phyloP scores from a whole-genome alignment of 2,797 vertebrate species.

The Poeciliopsis turneri region DNA sequence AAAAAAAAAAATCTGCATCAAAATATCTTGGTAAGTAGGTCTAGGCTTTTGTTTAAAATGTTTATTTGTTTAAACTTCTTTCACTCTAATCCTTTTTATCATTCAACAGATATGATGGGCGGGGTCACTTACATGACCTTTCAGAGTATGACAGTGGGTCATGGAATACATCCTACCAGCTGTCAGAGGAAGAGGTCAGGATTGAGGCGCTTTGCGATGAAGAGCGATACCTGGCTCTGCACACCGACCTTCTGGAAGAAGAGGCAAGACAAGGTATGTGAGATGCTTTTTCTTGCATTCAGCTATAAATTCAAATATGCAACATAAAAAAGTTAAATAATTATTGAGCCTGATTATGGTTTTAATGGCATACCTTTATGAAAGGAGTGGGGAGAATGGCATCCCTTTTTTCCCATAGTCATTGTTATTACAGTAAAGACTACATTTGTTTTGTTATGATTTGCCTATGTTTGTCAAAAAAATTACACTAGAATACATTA shows the following conservation, averaged over 20 bases:
- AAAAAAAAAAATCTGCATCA: conserved; percentile 48
- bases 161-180: conserved; percentile 96
- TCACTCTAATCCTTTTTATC: conserved; percentile 84
- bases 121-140: conserved; percentile 99
- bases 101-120: conserved; percentile 96
- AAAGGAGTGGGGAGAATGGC: neutral
- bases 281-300: neutral
- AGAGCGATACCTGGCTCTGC: conserved; percentile 99
- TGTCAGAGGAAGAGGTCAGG: conserved; percentile 97
- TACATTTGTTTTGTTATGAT: neutral
- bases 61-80: conserved; percentile 40
- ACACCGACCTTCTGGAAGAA: conserved; percentile 98
- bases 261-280: conserved; percentile 96
- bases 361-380: neutral
- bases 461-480: too few relatives aligned
- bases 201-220: conserved; percentile 98
- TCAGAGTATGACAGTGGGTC: conserved; percentile 98
- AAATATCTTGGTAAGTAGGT: conserved; percentile 77
- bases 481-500: neutral
- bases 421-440: neutral
- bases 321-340: neutral
- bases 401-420: neutral
- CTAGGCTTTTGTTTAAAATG: conserved; percentile 48
- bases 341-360: neutral
- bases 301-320: neutral